phyloP scores from a whole-genome alignment of 1,140 invertebrate species.

The Halyomorpha halys region DNA sequence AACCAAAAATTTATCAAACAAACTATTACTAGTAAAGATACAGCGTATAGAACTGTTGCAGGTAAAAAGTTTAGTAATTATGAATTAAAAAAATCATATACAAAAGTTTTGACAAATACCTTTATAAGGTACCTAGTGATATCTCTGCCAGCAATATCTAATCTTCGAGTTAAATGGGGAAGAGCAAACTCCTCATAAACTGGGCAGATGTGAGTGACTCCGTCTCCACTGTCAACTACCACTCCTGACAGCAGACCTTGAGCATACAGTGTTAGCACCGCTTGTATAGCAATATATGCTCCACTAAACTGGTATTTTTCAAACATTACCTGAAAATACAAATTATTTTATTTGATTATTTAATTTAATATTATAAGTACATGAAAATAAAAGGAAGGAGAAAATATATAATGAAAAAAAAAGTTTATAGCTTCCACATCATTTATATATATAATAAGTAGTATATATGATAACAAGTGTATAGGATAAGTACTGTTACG shows the following conservation, averaged over 20 bases:
- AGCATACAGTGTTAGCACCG: slow-evolving; percentile 94
- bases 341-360: background rate
- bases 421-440: too few relatives aligned
- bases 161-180: slow-evolving; percentile 83
- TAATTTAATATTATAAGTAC: too few relatives aligned
- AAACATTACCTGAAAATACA: slow-evolving; percentile 80
- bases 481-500: too few relatives aligned
- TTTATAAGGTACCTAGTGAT: slow-evolving; percentile 98
- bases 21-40: too few relatives aligned
- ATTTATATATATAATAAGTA: too few relatives aligned
- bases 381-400: too few relatives aligned
- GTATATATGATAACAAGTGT: too few relatives aligned
- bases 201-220: slow-evolving; percentile 98
- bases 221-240: slow-evolving; percentile 97
- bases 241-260: slow-evolving; percentile 96
- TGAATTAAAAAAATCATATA: too few relatives aligned
- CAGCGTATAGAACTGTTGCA: too few relatives aligned
- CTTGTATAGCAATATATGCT: slow-evolving; percentile 94
- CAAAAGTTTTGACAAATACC: slow-evolving; percentile 40
- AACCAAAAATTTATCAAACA: too few relatives aligned
- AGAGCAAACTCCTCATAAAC: slow-evolving; percentile 96
- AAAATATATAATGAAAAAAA: too few relatives aligned
- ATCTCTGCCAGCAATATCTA: slow-evolving; percentile 97
- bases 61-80: too few relatives aligned
- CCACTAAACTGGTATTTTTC: slow-evolving; percentile 96